These are phyloP conservation scores for Sesamia inferens DNA, from an alignment of 2,888 invertebrate species.

Conservation along the genomic window DNA sequence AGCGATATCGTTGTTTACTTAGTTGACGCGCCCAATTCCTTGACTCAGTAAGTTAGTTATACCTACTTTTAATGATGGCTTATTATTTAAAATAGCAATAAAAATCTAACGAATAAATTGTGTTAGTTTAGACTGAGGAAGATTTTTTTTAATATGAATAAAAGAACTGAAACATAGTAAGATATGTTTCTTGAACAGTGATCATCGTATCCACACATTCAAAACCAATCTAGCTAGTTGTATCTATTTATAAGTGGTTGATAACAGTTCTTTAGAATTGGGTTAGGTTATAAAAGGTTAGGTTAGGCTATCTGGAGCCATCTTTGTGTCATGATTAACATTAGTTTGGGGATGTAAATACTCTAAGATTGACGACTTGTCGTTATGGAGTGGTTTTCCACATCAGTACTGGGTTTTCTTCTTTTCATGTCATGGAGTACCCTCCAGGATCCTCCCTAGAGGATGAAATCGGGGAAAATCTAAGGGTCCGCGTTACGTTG, in stretches of 20 bases:
- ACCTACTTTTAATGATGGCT: conserved; percentile 29
- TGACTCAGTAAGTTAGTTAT: conserved; percentile 43
- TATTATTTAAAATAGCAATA: conserved; percentile 13
- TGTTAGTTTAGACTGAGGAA: conserved; percentile 7
- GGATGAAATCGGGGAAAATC: too few species aligned
- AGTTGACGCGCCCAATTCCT: conserved; percentile 74
- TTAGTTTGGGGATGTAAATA: conserved; percentile 8
- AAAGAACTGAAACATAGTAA: background rate
- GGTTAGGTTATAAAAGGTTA: conserved; percentile 57
- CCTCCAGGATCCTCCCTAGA: too few species aligned
- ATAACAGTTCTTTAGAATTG: conserved; percentile 50
- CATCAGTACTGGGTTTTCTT: background rate
- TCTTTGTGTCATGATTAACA: conserved; percentile 28
- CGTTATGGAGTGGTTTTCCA: background rate
- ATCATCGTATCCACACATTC: conserved; percentile 1
- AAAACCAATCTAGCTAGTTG: conserved; percentile 22
- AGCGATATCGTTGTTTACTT: conserved; percentile 76
- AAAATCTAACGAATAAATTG: conserved; percentile 9
- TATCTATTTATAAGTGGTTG: conserved; percentile 1
- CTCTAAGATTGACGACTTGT: background rate
- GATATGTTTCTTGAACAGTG: conserved; percentile 2
- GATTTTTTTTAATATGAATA: conserved; percentile 5
- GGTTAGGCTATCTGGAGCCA: conserved; percentile 55
- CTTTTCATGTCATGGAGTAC: background rate
- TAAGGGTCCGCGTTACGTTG: too few species aligned